Base-by-base conservation (phyloP, 2,113 vertebrate genomes). In the Struthio camelus region DNA sequence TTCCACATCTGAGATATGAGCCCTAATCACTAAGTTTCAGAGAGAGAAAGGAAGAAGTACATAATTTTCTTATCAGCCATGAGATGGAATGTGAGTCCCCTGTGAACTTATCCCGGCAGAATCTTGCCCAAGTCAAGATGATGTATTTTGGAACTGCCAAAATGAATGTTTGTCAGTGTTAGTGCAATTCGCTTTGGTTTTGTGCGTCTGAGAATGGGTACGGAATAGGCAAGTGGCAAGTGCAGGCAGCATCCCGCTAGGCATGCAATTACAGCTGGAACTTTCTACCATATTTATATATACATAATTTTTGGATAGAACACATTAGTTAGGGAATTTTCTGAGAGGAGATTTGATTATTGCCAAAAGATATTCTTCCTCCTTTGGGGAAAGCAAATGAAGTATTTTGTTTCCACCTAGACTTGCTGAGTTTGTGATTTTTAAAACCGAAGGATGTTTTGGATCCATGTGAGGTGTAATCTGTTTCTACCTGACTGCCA, bases 391-490 rank as follows among this genome's bases (percentile, higher is more conserved):
- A 88, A 78, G 64, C 28, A 84, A 48, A 67, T 46, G 23, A 70
- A 83, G 18, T 90, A 61, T 88, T 79, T 84, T 75, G 30, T 93
- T 96, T 94, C 90, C 32, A n/a, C 69, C 90, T 90, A 59, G 54
- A 59, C 12, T 90, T 75, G 24, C 62, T 25, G 54, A 54, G 46
- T 34, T 59, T 81, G 76, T 81, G 85, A 76, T 27, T 84, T 93
- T 87, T 44, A 67, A 51, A 93, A 84, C 61, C 19, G 23, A 72
- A 54, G 72, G 11, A 38, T 6, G 2, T 54, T 92, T 87, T 59
- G 67, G n/a, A 69, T 93, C 40, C 22, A 4, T 1, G 4, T 80
- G 90, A n/a, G 44, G 9, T 23, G 53, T 69, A 34, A 62, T 77
- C 67, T 53, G 38, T 50, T 61, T 36, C 54, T 83, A 30, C 22